Evolutionary conservation across 2,113 vertebrate species (phyloP), one percentile per base, ranked within the genome.

Genomic region (Pampusana beccarii): DNA sequence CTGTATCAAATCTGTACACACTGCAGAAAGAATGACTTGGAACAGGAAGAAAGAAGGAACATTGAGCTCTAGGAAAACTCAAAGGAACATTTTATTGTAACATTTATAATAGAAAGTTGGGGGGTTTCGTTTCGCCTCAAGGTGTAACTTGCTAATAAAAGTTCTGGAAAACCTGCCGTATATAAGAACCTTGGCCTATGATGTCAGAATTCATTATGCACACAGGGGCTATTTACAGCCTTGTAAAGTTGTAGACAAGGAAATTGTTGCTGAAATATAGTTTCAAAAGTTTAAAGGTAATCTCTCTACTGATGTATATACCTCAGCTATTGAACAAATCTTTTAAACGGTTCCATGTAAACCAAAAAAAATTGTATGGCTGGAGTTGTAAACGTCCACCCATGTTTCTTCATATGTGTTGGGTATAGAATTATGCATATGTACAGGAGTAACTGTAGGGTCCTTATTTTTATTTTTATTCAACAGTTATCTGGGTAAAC

Each of bases 191-290:
- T 73, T 91, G 74, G 95, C 95, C 97, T 97, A 96, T 97, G 98
- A 98, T 96, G 97, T 98, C 98, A 98, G 97, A 95, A 97, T 97
- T 98, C 97, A 98, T 97, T 97, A 94, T 93, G 95, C 96, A 95
- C 96, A 91, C 91, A 92, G 95, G 96, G 96, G 93, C 97, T 95
- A 95, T 97, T 98, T 97, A 97, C 91, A 93, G 93, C 93, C 97
- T 97, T 96, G 90, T 97, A 98, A 98, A 98, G 86, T 93, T 92
- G 97, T 96, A 97, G 97, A 98, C 96, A 97, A 98, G 98, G 97
- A 98, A 98, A 98, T 97, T 97, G 96, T 97, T 97, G 95, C 95
- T 95, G 95, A 94, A 97, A 97, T 94, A 94, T 80, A 64, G 84
- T 89, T 97, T 96, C 96, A 90, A 96, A 96, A 93, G 72, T 97